A percentile compares a stretch with the other conserved stretches of the same genome.
Evolutionary conservation across 2,888 invertebrate genomes (phyloP).

Genomic region (Lepidochitona cinerea): DNA sequence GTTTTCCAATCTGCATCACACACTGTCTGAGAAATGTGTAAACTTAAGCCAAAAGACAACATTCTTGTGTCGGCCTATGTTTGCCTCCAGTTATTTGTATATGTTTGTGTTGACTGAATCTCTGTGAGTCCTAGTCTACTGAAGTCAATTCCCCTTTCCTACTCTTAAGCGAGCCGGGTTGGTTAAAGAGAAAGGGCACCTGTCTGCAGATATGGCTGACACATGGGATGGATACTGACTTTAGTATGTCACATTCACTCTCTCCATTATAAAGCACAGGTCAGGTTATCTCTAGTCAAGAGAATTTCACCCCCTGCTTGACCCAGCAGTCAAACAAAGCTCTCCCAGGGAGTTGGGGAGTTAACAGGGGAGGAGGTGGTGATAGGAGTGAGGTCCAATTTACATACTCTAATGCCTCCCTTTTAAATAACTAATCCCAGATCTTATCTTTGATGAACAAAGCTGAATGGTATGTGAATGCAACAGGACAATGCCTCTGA

Average conservation of each 20-base stretch:
- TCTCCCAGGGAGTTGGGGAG: neutral
- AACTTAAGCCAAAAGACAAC: conserved; percentile 7
- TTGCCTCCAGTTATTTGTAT: neutral
- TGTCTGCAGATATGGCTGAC: neutral
- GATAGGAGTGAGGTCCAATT: neutral
- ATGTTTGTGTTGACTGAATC: neutral
- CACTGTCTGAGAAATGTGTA: conserved; percentile 7
- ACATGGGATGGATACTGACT: too few species aligned
- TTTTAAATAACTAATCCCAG: too few species aligned
- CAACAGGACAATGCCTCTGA: too few species aligned
- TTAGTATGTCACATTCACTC: too few species aligned
- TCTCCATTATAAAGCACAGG: neutral
- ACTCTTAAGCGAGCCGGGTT: too few species aligned
- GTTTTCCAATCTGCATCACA: neutral
- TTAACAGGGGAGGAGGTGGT: neutral
- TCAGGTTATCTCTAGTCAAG: neutral
- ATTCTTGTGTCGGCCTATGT: neutral
- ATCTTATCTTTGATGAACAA: too few species aligned
- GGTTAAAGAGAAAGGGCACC: neutral
- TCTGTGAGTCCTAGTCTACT: neutral
- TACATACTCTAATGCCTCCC: too few species aligned
- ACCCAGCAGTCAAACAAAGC: neutral
- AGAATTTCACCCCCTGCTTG: neutral
- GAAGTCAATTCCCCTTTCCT: conserved; percentile 3
- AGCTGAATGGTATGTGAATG: too few species aligned